Evolutionary conservation across 2,797 vertebrate species (phyloP).

Genomic region (Pantherophis alleghaniensis): DNA sequence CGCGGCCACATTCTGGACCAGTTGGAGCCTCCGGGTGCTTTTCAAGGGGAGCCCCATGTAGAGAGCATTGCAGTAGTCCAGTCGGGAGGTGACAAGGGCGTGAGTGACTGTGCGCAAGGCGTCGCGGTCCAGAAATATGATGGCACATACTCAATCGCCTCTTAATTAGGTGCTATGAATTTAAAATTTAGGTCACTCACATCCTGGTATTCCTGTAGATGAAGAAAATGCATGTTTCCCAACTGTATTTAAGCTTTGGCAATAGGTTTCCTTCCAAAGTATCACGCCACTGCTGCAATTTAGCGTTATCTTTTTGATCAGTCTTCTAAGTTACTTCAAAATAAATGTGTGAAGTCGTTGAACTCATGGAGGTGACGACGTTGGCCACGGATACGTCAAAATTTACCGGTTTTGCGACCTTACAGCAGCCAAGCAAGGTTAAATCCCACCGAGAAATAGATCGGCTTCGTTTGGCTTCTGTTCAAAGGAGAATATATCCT

Average conservation of each 20-base stretch:
- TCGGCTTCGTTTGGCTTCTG: neutral
- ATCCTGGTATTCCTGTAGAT: neutral
- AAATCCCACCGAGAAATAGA: neutral
- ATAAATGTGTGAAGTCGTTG: neutral
- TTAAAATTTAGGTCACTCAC: neutral
- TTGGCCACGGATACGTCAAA: neutral
- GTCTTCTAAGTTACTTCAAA: neutral
- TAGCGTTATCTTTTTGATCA: neutral
- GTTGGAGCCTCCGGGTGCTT: too few species aligned
- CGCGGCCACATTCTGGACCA: too few species aligned
- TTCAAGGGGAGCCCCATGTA: too few species aligned
- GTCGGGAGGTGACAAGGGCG: too few species aligned
- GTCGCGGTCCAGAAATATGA: neutral
- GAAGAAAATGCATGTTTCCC: neutral
- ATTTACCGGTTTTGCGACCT: neutral
- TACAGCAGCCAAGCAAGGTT: too few species aligned
- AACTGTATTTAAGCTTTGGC: neutral
- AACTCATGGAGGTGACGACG: neutral
- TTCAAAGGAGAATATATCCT: neutral
- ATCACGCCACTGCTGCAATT: neutral
- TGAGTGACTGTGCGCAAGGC: too few species aligned
- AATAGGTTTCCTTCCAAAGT: neutral
- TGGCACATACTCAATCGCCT: neutral
- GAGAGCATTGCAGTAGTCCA: too few species aligned
- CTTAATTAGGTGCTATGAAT: neutral